phyloP scores from a whole-genome alignment of 2,797 vertebrate species.

The Orestias chungarensis region DNA sequence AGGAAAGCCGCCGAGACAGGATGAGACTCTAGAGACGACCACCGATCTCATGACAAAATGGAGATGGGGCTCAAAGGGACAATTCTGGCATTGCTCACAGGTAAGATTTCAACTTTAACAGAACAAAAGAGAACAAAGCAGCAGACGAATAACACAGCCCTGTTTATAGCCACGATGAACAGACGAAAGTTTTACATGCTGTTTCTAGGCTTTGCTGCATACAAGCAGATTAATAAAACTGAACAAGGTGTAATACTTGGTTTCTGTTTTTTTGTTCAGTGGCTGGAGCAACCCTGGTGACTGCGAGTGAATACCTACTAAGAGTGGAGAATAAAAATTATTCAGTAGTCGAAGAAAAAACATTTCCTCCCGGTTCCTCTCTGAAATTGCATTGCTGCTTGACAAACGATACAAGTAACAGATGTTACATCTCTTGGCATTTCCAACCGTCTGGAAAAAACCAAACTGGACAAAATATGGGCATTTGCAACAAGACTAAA shows the following conservation, averaged over 20 bases:
- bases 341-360: fast-evolving
- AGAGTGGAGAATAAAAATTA: conserved; percentile 3
- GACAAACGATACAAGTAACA: fast-evolving
- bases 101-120: conserved; percentile 47
- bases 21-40: conserved; percentile 42
- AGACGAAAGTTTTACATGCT: not conserved
- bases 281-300: conserved; percentile 10
- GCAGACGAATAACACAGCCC: fast-evolving
- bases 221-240: not conserved
- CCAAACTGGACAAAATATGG: not conserved
- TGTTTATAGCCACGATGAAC: not conserved
- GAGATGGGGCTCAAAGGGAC: conserved; percentile 37
- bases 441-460: not conserved
- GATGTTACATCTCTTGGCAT: not conserved
- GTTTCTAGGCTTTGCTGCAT: not conserved
- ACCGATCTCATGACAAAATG: conserved; percentile 40
- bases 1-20: conserved; percentile 38
- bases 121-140: not conserved
- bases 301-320: not conserved
- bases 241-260: not conserved
- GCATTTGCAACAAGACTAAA: fast-evolving
- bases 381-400: conserved; percentile 53
- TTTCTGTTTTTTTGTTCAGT: conserved; percentile 6
- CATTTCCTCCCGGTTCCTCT: conserved; percentile 18
- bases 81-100: conserved; percentile 48